Evolutionary conservation across 2,888 invertebrate species (phyloP).

Genomic region (Leptopilina myrica): DNA sequence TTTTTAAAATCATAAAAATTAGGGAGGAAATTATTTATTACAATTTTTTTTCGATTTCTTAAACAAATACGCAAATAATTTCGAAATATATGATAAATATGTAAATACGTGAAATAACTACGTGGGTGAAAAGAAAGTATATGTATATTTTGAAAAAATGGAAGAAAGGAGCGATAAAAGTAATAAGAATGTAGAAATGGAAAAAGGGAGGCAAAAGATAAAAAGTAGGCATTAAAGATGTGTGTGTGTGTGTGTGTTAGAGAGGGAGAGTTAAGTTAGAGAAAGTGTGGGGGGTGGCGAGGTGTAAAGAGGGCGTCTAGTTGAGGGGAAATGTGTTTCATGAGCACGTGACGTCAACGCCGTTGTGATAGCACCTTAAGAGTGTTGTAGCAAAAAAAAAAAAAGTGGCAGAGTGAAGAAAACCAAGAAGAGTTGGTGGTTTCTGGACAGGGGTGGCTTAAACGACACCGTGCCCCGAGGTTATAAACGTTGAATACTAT

Average conservation of each 20-base stretch:
- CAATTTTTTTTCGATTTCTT: too few species aligned
- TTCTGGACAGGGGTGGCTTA: conserved; percentile 15
- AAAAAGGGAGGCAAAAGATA: not conserved
- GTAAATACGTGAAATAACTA: too few species aligned
- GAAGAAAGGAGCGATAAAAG: too few species aligned
- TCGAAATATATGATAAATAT: too few species aligned
- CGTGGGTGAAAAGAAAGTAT: too few species aligned
- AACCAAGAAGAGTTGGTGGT: conserved; percentile 1
- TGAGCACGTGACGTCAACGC: conserved; percentile 45
- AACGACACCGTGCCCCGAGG: conserved; percentile 9
- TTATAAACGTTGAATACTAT: conserved; percentile 22
- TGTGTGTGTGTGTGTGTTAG: not conserved
- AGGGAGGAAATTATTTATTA: too few species aligned
- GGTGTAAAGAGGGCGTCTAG: not conserved
- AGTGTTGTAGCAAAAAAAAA: conserved; percentile 45
- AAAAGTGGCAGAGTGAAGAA: conserved; percentile 51
- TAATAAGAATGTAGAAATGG: not conserved
- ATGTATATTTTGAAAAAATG: too few species aligned
- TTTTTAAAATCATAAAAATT: too few species aligned
- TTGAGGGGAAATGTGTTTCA: not conserved
- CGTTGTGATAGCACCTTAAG: conserved; percentile 48
- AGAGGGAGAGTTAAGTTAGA: not conserved
- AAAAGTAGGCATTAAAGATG: not conserved
- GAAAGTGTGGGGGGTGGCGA: not conserved
- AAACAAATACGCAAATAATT: too few species aligned